phyloP scores from a whole-genome alignment of 2,113 vertebrate species.

The Formicarius rufipectus region DNA sequence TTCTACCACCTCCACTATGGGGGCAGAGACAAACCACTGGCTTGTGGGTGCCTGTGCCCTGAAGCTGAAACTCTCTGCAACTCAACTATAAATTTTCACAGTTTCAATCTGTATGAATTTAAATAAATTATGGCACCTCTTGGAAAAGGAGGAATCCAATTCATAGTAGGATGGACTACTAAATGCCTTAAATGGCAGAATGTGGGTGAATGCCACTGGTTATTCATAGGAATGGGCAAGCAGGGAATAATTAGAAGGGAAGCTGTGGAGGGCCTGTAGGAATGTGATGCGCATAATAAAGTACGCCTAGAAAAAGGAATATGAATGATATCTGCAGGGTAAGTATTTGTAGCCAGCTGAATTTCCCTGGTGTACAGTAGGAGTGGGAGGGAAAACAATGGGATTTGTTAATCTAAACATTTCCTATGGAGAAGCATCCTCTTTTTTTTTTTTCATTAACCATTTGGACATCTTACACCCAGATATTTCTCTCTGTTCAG shows the following conservation, averaged over 20 bases:
- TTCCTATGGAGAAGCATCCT: background rate
- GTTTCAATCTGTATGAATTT: background rate
- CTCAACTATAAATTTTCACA: background rate
- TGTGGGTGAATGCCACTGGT: constrained; percentile 42
- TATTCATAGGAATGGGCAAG: constrained; percentile 31
- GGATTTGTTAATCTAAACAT: constrained; percentile 15
- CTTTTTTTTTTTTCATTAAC: background rate
- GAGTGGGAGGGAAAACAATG: constrained; percentile 40
- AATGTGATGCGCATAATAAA: constrained; percentile 55
- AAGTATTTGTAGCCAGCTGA: constrained; percentile 55
- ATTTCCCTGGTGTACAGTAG: constrained; percentile 30
- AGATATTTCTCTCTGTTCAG: background rate
- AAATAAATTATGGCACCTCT: background rate
- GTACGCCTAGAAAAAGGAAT: constrained; percentile 17
- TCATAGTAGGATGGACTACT: background rate
- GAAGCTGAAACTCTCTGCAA: background rate
- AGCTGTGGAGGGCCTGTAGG: constrained; percentile 23
- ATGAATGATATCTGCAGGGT: constrained; percentile 61
- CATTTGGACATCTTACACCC: background rate
- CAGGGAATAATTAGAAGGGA: constrained; percentile 49
- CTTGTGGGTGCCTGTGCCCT: background rate
- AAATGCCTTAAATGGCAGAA: constrained; percentile 35
- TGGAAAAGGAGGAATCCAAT: background rate
- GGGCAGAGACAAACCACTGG: background rate
- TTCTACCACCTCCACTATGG: background rate